phyloP scores from a whole-genome alignment of 2,888 invertebrate species.

The Brassicogethes aeneus region DNA sequence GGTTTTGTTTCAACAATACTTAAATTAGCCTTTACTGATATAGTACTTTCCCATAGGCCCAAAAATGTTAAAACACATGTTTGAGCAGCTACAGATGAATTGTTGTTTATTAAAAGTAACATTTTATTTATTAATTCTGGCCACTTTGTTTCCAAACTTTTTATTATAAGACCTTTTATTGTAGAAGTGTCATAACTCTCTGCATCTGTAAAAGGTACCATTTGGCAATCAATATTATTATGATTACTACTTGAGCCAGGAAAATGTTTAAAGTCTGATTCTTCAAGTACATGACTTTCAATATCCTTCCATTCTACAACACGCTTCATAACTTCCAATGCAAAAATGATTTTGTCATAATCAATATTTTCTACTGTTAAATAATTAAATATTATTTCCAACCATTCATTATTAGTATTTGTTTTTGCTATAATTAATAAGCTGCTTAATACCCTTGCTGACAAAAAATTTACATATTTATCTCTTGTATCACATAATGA shows the following conservation, averaged over 20 bases:
- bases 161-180: conserved; percentile 78
- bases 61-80: conserved; percentile 73
- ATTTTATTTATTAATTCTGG: conserved; percentile 67
- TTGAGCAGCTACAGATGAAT: conserved; percentile 54
- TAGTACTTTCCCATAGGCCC: conserved; percentile 81
- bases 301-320: conserved; percentile 85
- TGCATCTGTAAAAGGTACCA: conserved; percentile 61
- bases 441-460: conserved; percentile 70
- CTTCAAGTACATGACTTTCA: conserved; percentile 71
- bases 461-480: conserved; percentile 72
- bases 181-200: conserved; percentile 80
- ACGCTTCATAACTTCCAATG: conserved; percentile 74
- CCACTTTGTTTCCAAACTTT: conserved; percentile 79
- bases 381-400: conserved; percentile 68
- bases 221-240: conserved; percentile 43
- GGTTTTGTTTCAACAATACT: conserved; percentile 84
- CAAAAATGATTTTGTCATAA: conserved; percentile 69
- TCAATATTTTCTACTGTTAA: conserved; percentile 58
- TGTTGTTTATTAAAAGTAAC: conserved; percentile 49
- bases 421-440: conserved; percentile 79
- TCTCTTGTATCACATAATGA: conserved; percentile 69
- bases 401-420: conserved; percentile 70
- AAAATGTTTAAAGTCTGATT: conserved; percentile 39
- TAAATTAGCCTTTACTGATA: conserved; percentile 83
- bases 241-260: conserved; percentile 26